Evolutionary conservation across 2,888 invertebrate genomes (phyloP).

Genomic region (Plebejus anna): DNA sequence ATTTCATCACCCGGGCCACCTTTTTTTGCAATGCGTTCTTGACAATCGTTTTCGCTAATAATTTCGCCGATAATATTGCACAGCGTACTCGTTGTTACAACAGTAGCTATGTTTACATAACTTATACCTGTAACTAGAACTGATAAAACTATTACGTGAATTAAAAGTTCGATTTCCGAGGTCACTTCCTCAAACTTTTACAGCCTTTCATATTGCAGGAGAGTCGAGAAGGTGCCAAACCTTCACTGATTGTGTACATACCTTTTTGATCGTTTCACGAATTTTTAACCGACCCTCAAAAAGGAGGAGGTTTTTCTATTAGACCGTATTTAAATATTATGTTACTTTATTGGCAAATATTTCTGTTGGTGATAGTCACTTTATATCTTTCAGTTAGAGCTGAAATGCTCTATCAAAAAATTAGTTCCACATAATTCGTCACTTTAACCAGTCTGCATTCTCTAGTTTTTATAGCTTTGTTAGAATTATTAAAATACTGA

Average conservation of each 20-base stretch:
- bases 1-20: conserved; percentile 8
- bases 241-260: background rate
- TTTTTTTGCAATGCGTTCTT: conserved; percentile 26
- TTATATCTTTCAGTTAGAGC: too few species aligned
- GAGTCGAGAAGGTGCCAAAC: background rate
- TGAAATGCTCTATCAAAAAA: background rate
- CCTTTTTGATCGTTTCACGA: background rate
- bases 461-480: background rate
- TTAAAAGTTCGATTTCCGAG: background rate
- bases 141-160: background rate
- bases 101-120: conserved; percentile 2
- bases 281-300: background rate
- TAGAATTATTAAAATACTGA: background rate
- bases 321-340: too few species aligned
- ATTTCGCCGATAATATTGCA: conserved; percentile 16
- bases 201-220: background rate
- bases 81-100: background rate
- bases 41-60: conserved; percentile 2
- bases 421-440: background rate
- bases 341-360: too few species aligned
- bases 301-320: too few species aligned
- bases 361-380: too few species aligned
- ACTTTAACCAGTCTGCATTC: background rate
- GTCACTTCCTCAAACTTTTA: background rate
- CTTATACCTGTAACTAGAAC: background rate